phyloP scores from a whole-genome alignment of 2,797 vertebrate species.

The Hemitrygon akajei region DNA sequence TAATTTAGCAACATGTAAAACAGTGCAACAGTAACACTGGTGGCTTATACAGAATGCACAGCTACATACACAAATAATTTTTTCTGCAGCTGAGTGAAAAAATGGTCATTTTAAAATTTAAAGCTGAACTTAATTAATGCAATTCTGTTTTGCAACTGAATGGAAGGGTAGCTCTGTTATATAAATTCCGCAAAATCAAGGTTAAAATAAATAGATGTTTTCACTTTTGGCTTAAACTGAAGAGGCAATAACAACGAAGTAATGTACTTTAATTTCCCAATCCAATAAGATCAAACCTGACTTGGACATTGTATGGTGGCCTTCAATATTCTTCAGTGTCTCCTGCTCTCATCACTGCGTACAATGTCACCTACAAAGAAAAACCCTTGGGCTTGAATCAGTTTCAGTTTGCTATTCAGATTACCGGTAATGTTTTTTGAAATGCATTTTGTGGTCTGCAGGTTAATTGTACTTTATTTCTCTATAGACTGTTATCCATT shows the following conservation, averaged over 20 bases:
- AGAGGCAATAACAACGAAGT: not conserved
- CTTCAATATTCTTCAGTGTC: not conserved
- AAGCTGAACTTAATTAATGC: not conserved
- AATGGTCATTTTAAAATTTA: not conserved
- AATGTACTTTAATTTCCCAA: not conserved
- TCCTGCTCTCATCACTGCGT: not conserved
- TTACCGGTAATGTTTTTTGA: not conserved
- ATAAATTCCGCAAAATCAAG: not conserved
- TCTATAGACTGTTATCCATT: not conserved
- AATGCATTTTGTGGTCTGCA: not conserved
- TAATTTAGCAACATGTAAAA: not conserved
- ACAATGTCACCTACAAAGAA: constrained; percentile 18
- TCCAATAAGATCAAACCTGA: not conserved
- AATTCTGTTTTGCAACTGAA: not conserved
- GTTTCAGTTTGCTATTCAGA: constrained; percentile 20
- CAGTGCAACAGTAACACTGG: not conserved
- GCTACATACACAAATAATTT: constrained; percentile 8
- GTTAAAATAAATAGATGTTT: not conserved
- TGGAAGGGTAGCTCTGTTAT: not conserved
- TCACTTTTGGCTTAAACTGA: not conserved
- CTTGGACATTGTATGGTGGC: not conserved
- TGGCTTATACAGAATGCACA: not conserved
- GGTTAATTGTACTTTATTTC: constrained; percentile 8
- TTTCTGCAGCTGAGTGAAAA: not conserved
- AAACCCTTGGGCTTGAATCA: constrained; percentile 21